phyloP scores from a whole-genome alignment of 1,140 invertebrate genomes.

The Lamellibrachia luymesi region DNA sequence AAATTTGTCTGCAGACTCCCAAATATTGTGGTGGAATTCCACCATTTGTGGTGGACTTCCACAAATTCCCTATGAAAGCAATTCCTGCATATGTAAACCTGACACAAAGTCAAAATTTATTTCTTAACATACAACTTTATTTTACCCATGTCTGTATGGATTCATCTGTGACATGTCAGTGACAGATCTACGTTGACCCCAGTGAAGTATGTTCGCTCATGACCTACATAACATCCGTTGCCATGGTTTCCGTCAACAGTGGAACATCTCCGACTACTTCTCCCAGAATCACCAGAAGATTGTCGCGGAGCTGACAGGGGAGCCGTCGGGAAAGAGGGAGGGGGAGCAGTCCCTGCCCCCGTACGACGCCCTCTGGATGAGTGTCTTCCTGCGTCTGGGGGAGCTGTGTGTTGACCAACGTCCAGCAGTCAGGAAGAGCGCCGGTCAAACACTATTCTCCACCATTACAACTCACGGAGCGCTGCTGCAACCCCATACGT shows the following conservation, averaged over 20 bases:
- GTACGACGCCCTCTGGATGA: constrained; percentile 95
- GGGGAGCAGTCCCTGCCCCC: constrained; percentile 61
- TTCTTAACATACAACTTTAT: neutral
- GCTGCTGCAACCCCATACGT: constrained; percentile 78
- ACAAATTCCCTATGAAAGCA: too few species aligned
- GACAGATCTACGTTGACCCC: neutral
- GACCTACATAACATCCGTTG: too few species aligned
- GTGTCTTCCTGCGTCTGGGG: constrained; percentile 83
- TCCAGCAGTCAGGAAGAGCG: constrained; percentile 95
- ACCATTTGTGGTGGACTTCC: too few species aligned
- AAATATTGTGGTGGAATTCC: too few species aligned
- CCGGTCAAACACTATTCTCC: constrained; percentile 96
- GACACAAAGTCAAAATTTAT: neutral
- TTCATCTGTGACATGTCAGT: neutral
- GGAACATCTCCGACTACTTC: constrained; percentile 97
- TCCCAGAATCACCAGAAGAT: constrained; percentile 92
- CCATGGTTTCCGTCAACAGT: constrained; percentile 63
- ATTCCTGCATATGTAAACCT: neutral
- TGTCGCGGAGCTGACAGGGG: constrained; percentile 16
- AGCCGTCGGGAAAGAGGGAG: neutral
- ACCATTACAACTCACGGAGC: constrained; percentile 93
- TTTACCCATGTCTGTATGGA: neutral
- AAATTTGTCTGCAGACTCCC: too few species aligned
- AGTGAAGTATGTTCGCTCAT: neutral
- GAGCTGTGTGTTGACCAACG: constrained; percentile 92